Percentiles rank a stretch among this genome's conserved stretches.
Conservation (phyloP, 2,113 vertebrate species). For the Labeo catla region DNA sequence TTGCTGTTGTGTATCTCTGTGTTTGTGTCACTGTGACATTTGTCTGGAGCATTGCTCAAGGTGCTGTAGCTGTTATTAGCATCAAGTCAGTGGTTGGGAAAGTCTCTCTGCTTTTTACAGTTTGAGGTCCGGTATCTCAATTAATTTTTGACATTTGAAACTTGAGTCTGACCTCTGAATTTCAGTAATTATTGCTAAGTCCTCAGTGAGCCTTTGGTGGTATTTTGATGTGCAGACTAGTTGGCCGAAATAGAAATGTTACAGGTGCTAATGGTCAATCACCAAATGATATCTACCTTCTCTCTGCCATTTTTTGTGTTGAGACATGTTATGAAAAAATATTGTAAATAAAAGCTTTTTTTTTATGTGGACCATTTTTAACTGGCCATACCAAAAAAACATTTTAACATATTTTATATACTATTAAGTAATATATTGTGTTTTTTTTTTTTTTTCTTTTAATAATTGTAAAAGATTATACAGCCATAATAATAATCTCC, state of each 20-base stretch:
- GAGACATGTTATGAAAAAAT: too few relatives aligned
- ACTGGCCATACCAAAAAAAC: too few relatives aligned
- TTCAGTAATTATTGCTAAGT: slow-evolving; percentile 13
- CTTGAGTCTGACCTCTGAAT: slow-evolving; percentile 38
- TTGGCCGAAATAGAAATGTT: neutral
- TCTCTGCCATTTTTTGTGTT: too few relatives aligned
- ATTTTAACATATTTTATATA: too few relatives aligned
- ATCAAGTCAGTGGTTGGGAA: slow-evolving; percentile 10
- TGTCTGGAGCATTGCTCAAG: slow-evolving; percentile 53
- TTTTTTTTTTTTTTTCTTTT: too few relatives aligned
- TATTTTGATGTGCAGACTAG: neutral
- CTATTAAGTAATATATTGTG: too few relatives aligned
- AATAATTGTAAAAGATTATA: neutral
- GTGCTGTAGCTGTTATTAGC: slow-evolving; percentile 52
- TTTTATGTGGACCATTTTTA: too few relatives aligned
- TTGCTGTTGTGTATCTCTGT: slow-evolving; percentile 5
- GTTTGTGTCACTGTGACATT: slow-evolving; percentile 49
- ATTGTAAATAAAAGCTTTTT: too few relatives aligned
- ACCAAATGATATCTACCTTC: neutral
- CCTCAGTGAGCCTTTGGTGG: neutral
- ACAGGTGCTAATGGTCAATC: neutral
- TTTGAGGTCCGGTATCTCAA: slow-evolving; percentile 31
- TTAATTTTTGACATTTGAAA: slow-evolving; percentile 52
- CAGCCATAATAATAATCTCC: neutral
- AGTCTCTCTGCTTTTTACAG: neutral